These are phyloP conservation scores for Ictalurus furcatus DNA, from an alignment of 2,113 vertebrate species.

Conservation along the genomic window DNA sequence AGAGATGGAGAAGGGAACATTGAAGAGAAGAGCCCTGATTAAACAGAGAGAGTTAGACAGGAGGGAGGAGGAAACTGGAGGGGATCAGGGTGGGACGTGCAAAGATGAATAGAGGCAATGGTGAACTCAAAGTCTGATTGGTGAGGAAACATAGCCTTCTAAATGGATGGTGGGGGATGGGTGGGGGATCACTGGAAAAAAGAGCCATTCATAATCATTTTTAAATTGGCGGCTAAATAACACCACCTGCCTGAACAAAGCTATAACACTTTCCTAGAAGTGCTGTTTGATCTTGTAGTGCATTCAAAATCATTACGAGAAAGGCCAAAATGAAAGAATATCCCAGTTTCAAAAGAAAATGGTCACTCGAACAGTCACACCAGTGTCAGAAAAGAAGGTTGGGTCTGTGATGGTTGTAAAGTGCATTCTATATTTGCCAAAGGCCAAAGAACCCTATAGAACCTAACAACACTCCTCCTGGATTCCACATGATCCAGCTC, in stretches of 20 bases:
- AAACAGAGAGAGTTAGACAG: constrained; percentile 28
- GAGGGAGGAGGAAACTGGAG: constrained; percentile 36
- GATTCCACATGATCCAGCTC: neutral
- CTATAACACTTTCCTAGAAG: neutral
- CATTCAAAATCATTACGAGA: constrained; percentile 1
- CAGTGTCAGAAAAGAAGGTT: neutral
- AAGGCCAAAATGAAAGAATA: neutral
- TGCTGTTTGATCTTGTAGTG: neutral
- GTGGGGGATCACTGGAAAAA: neutral
- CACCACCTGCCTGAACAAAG: constrained; percentile 35
- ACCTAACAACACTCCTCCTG: neutral
- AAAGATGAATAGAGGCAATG: constrained; percentile 16
- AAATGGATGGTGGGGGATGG: neutral
- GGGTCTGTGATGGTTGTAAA: neutral
- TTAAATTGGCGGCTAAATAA: neutral
- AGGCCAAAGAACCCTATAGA: neutral
- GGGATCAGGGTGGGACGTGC: constrained; percentile 8
- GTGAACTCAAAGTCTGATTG: constrained; percentile 28
- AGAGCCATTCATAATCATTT: neutral
- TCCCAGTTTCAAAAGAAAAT: neutral
- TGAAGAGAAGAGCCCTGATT: constrained; percentile 28
- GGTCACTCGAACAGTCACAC: neutral
- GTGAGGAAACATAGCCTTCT: neutral
- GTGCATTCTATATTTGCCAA: neutral
- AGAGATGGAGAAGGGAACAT: constrained; percentile 11